phyloP scores from a whole-genome alignment of 2,797 vertebrate genomes.

The Cercopithecus mitis region DNA sequence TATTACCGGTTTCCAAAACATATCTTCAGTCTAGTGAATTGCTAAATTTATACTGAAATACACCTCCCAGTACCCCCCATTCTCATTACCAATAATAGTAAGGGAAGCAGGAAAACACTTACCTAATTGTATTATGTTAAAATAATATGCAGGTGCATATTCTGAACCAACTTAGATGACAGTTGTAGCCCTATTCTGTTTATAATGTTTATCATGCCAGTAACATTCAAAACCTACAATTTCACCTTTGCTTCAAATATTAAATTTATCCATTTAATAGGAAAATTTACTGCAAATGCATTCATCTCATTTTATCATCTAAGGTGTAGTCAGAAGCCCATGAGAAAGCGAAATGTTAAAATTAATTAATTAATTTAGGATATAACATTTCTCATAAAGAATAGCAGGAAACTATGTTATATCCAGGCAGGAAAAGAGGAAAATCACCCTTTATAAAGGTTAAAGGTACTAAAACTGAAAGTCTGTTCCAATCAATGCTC shows the following conservation, averaged over 20 bases:
- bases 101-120: constrained; percentile 88
- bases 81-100: constrained; percentile 71
- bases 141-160: constrained; percentile 96
- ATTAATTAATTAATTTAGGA: constrained; percentile 25
- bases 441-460: not conserved
- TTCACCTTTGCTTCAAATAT: constrained; percentile 93
- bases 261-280: constrained; percentile 66
- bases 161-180: constrained; percentile 99
- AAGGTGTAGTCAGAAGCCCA: not conserved
- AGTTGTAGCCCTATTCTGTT: constrained; percentile 95
- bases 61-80: constrained; percentile 51
- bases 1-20: constrained; percentile 77
- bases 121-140: constrained; percentile 91
- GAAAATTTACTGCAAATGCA: constrained; percentile 12
- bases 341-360: not conserved
- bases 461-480: constrained; percentile 31
- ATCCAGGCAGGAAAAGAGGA: not conserved
- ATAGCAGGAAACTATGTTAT: not conserved
- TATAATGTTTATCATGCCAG: constrained; percentile 95
- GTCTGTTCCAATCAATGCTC: not conserved
- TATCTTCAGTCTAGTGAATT: constrained; percentile 75
- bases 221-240: constrained; percentile 91
- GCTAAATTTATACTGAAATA: constrained; percentile 69
- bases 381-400: not conserved
- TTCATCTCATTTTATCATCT: constrained; percentile 46